Percentiles rank a stretch among this genome's conserved stretches.
Conservation (phyloP, 1,140 invertebrate species). For the Platyura marginata region DNA sequence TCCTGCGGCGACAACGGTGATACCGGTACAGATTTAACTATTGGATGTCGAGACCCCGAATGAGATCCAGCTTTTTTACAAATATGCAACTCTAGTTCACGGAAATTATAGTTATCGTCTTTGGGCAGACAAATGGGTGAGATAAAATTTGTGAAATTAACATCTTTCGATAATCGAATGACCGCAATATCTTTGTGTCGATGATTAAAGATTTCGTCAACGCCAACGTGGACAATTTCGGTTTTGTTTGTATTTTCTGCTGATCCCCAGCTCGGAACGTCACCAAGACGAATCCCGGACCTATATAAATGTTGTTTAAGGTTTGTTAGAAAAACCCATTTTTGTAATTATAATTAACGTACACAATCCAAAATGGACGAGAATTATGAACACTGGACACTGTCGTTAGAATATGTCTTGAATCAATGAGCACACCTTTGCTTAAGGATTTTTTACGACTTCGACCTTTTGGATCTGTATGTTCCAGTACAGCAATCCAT, state of each 20-base stretch:
- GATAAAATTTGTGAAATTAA: not conserved
- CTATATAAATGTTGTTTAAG: not conserved
- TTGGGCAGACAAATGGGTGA: not conserved
- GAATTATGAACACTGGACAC: conserved; percentile 1
- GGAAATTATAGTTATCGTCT: conserved; percentile 1
- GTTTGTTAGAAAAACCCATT: too few species aligned
- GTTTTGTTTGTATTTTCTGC: not conserved
- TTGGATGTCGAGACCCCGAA: too few species aligned
- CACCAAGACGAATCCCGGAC: not conserved
- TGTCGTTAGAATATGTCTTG: not conserved
- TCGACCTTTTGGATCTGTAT: not conserved
- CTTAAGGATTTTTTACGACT: not conserved
- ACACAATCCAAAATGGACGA: conserved; percentile 1
- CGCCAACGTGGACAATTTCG: not conserved
- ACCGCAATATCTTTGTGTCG: not conserved
- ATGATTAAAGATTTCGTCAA: not conserved
- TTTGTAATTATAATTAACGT: not conserved
- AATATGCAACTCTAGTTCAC: not conserved
- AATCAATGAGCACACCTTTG: conserved; percentile 1
- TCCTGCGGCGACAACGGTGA: not conserved
- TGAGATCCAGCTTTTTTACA: not conserved
- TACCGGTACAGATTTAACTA: not conserved
- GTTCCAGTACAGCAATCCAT: not conserved
- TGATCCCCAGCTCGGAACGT: not conserved
- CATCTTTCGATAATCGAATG: not conserved